phyloP scores from a whole-genome alignment of 2,113 vertebrate species.

The Urocynchramus pylzowi region DNA sequence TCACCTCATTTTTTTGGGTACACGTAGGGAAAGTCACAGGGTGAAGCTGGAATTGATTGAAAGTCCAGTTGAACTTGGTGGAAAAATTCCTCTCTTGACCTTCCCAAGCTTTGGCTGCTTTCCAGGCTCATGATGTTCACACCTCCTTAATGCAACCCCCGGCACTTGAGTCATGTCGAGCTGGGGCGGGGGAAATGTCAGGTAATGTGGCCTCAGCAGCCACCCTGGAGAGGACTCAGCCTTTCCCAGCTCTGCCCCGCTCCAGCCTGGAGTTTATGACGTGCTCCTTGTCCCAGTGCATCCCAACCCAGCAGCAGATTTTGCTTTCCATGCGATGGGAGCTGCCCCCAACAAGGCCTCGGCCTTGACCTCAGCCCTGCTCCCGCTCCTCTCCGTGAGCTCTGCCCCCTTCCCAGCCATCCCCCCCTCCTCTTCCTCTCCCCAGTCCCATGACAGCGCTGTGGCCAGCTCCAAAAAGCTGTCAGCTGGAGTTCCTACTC shows the following conservation, averaged over 20 bases:
- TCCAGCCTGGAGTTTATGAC: not conserved
- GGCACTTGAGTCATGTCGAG: constrained; percentile 7
- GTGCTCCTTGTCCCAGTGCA: not conserved
- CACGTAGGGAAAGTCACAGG: not conserved
- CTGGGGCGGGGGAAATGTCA: not conserved
- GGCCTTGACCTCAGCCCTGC: not conserved
- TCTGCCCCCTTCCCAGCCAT: not conserved
- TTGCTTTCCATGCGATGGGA: accelerated
- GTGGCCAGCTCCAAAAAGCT: not conserved
- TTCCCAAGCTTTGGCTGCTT: constrained; percentile 16
- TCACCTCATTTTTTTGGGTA: not conserved
- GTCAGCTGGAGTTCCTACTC: not conserved
- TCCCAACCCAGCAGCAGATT: not conserved
- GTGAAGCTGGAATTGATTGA: constrained; percentile 1
- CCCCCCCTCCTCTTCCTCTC: not conserved
- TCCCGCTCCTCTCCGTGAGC: not conserved
- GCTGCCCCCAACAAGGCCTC: not conserved
- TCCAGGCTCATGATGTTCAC: constrained; percentile 56
- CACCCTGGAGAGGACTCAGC: not conserved
- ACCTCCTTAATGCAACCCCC: constrained; percentile 48
- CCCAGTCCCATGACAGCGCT: not conserved
- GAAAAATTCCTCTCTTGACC: constrained; percentile 46
- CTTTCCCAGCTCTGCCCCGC: not conserved
- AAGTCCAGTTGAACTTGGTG: constrained; percentile 26
- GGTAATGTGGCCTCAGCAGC: not conserved